Base-by-base conservation (phyloP, 2,797 vertebrate species). In the Muraenolepis orangiensis region DNA sequence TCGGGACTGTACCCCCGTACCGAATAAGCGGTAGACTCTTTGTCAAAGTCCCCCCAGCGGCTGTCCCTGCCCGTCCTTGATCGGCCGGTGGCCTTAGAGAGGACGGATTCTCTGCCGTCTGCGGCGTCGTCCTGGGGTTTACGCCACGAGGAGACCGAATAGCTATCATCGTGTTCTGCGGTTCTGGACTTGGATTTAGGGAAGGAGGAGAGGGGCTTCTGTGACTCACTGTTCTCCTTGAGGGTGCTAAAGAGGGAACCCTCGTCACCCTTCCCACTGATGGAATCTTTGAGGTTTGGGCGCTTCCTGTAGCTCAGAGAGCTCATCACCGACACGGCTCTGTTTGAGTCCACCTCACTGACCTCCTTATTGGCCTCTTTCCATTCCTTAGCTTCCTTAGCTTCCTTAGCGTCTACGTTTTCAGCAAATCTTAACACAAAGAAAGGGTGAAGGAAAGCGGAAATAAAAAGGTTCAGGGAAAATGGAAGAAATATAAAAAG, bases 301-400 rank as follows among this genome's bases (percentile, higher is more conserved):
- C 94, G 93, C 87, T 96, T 98, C 83, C 96, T 94, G 89, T 99
- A 99, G 92, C 97, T 99, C 73, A 98, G 95, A 14, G 95, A 97
- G 90, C 96, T 98, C 92, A 96, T 92, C 42, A 92, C 95, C 0
- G 96, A 97, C 80, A 93, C 74, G 0, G 96, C 93, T 77, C 96
- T 93, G 87, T 77, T 82, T 30, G 94, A 91, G 73, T 97, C 95
- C 26, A 78, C 78, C 74, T 94, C 95, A 78, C 93, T 95, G 84
- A 90, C 91, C 71, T 95, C 95, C 76, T 93, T 94, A 46, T 83
- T 89, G 31, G 75, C 76, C 76, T 93, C 92, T 83, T 95, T 94
- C 87, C 89, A 89, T 64, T 94, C 92, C 86, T 93, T 93, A 86
- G 85, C 86, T 77, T 92, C 91, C 82, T 91, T 94, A 40, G 85